Evolutionary conservation across 2,797 vertebrate genomes (phyloP).

Genomic region (Amniataba percoides): DNA sequence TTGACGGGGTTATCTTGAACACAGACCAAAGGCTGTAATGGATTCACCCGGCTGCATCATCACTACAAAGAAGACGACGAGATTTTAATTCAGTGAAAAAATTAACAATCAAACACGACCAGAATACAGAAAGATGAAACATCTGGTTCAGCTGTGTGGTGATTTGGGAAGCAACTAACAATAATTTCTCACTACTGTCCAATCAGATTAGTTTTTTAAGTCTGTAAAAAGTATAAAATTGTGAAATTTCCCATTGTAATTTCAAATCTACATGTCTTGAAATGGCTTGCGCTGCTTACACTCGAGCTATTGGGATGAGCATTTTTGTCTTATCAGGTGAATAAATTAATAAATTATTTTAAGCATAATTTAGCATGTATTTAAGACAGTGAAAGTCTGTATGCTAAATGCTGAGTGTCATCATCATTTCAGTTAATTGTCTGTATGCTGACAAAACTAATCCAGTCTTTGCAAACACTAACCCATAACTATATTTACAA

Average conservation of each 20-base stretch:
- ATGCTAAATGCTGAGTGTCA: neutral
- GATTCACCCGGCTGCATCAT: neutral
- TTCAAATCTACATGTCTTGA: too few species aligned
- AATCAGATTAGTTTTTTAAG: too few species aligned
- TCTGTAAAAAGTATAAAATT: too few species aligned
- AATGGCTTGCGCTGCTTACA: too few species aligned
- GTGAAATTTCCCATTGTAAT: too few species aligned
- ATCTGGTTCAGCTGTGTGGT: neutral
- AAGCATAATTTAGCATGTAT: neutral
- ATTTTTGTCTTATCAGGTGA: too few species aligned
- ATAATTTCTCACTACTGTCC: too few species aligned
- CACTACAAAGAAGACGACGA: neutral
- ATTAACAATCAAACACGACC: neutral
- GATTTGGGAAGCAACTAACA: neutral
- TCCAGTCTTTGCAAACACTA: neutral
- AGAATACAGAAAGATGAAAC: neutral
- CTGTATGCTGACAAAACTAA: neutral
- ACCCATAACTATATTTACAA: conserved; percentile 1
- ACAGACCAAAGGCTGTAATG: conserved; percentile 15
- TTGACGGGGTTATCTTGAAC: conserved; percentile 43
- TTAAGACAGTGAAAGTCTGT: neutral
- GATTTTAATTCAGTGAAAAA: conserved; percentile 5
- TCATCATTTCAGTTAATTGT: conserved; percentile 4
- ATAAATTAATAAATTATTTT: too few species aligned
- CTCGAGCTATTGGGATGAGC: too few species aligned